Percentiles rank a stretch among this genome's conserved stretches.
phyloP scores from a whole-genome alignment of 1,140 invertebrate genomes.

The Nomia melanderi region DNA sequence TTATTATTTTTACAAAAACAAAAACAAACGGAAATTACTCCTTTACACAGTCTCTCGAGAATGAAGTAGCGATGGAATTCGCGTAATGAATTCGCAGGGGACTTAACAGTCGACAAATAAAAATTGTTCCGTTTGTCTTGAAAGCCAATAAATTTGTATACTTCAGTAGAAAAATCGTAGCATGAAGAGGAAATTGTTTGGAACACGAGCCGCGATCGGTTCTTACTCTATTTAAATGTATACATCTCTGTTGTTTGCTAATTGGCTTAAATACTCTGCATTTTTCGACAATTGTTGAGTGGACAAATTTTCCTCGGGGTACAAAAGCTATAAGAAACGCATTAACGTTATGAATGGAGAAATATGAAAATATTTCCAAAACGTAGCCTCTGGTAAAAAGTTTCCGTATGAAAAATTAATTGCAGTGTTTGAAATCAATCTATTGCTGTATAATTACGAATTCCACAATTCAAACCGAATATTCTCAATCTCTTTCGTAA shows the following conservation, averaged over 20 bases:
- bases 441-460: conserved; percentile 44
- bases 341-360: conserved; percentile 46
- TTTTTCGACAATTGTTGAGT: conserved; percentile 78
- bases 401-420: conserved; percentile 45
- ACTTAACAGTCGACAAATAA: too few species aligned
- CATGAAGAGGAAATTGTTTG: conserved; percentile 59
- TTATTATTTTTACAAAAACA: not conserved
- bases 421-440: conserved; percentile 44
- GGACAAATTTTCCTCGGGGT: conserved; percentile 59
- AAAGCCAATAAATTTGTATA: not conserved
- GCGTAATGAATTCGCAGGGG: not conserved
- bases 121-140: too few species aligned
- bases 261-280: conserved; percentile 80
- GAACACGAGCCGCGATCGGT: conserved; percentile 75
- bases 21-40: too few species aligned
- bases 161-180: not conserved
- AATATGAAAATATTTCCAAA: conserved; percentile 51
- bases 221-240: conserved; percentile 80
- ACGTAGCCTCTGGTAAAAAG: conserved; percentile 48
- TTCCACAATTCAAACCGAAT: conserved; percentile 9
- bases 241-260: conserved; percentile 79
- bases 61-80: not conserved
- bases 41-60: not conserved
- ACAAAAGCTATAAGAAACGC: conserved; percentile 52
- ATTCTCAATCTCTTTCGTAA: conserved; percentile 19